Base-by-base conservation (phyloP, 2,888 invertebrate species). In the Drosophila monieri region DNA sequence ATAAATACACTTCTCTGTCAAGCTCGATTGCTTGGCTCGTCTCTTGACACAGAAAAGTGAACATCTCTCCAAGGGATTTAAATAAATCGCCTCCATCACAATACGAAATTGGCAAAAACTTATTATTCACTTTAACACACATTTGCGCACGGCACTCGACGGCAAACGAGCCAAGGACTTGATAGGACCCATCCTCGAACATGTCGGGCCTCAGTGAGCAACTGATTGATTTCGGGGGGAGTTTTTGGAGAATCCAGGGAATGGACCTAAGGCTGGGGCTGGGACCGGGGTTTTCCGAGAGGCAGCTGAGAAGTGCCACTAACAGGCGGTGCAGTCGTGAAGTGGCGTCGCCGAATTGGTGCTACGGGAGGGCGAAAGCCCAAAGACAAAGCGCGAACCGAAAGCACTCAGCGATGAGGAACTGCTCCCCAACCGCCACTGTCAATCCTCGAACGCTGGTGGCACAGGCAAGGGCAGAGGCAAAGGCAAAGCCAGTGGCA, bases 311-410 rank as follows among this genome's bases (percentile, higher is more conserved):
- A 81, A 83, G 80, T 76, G 83, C 80, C 85, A 80, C 65, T 65
- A 70, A 59, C 85, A 81, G 80, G 64, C 85, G 67, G 77, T 57
- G 79, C 59, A 74, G 59, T 69, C 68, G 75, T 77, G 73, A 48
- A 56, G 51, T 35, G 41, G 6, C 3, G 41, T 9, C 15, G 4
- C 9, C 10, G 25, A 27, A 23, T 12, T 6, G 21, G 14, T 54
- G 32, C 9, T 39, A 30, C 30, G 15, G 60, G n/a, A 46, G 35
- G 64, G 46, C 39, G 5, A 27, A 55, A 47, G 69, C 62, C 65
- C 70, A 74, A 85, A 81, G 81, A 81, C 85, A 81, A 81, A 83
- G 85, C 80, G 78, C 71, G 61, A 81, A 74, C 65, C 68, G 72
- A 76, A 73, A 81, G 77, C 83, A 77, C 81, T 84, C 78, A 75